Conservation (phyloP, 2,113 vertebrate genomes). For the Triplophysa dalaica region DNA sequence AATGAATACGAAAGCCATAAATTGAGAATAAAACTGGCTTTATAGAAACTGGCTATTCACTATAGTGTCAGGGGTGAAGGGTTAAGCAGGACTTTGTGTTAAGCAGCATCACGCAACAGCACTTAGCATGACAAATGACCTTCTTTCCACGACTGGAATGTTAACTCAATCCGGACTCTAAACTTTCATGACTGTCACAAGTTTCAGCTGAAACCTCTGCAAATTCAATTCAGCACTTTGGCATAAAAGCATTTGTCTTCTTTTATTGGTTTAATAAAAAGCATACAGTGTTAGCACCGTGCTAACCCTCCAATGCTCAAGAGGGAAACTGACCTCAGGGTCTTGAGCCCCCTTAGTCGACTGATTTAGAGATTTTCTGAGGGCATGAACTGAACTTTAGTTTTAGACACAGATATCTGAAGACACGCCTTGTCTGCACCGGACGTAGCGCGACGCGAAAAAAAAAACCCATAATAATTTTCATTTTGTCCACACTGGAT, state of each 20-base stretch:
- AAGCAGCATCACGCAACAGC: constrained; percentile 65
- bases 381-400: not conserved
- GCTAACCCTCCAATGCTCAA: not conserved
- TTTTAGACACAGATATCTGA: not conserved
- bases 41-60: too few species aligned
- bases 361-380: not conserved
- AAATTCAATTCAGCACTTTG: constrained; percentile 62
- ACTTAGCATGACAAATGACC: constrained; percentile 64
- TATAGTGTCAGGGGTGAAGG: not conserved
- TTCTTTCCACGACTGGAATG: constrained; percentile 54
- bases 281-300: not conserved
- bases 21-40: too few species aligned
- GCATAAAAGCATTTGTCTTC: constrained; percentile 37
- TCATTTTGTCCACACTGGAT: too few species aligned
- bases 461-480: too few species aligned
- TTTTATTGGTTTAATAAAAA: constrained; percentile 38
- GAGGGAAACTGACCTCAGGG: not conserved
- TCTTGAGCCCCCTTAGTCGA: not conserved
- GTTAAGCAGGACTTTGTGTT: constrained; percentile 46
- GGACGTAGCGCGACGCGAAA: too few species aligned
- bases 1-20: too few species aligned
- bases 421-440: not conserved
- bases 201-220: constrained; percentile 51
- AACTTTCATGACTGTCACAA: constrained; percentile 67
- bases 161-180: constrained; percentile 59